phyloP scores from a whole-genome alignment of 2,888 invertebrate genomes.

The Epistrophe eligans region DNA sequence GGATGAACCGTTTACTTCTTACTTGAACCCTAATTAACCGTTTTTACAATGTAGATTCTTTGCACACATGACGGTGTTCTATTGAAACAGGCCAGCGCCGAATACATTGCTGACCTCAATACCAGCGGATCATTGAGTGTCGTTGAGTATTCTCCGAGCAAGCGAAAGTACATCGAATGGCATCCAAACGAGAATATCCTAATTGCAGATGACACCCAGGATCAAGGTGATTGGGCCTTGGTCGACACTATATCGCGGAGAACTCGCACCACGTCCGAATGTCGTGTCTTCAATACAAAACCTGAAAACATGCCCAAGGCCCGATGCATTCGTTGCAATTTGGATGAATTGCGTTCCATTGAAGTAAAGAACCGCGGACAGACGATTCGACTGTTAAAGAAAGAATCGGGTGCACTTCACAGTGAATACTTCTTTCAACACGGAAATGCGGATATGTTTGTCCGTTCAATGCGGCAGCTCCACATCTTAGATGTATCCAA shows the following conservation, averaged over 20 bases:
- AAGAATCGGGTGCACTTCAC: constrained; percentile 85
- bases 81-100: constrained; percentile 87
- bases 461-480: constrained; percentile 81
- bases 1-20: constrained; percentile 25
- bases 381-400: constrained; percentile 87
- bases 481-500: constrained; percentile 83
- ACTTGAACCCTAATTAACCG: constrained; percentile 7
- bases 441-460: constrained; percentile 90
- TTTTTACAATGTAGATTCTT: constrained; percentile 86
- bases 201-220: constrained; percentile 90
- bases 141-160: constrained; percentile 82
- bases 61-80: constrained; percentile 93
- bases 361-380: constrained; percentile 86
- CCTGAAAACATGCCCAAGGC: constrained; percentile 81
- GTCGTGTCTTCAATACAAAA: constrained; percentile 82
- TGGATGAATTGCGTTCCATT: constrained; percentile 88
- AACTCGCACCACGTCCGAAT: constrained; percentile 83
- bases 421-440: constrained; percentile 94
- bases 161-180: constrained; percentile 91
- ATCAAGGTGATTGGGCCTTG: constrained; percentile 92
- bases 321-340: constrained; percentile 85
- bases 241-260: constrained; percentile 87
- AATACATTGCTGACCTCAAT: constrained; percentile 87
- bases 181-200: constrained; percentile 89
- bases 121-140: constrained; percentile 84